Percentiles rank a stretch among this genome's conserved stretches.
phyloP scores from a whole-genome alignment of 2,888 invertebrate species.

The Muschampia staudingeri region DNA sequence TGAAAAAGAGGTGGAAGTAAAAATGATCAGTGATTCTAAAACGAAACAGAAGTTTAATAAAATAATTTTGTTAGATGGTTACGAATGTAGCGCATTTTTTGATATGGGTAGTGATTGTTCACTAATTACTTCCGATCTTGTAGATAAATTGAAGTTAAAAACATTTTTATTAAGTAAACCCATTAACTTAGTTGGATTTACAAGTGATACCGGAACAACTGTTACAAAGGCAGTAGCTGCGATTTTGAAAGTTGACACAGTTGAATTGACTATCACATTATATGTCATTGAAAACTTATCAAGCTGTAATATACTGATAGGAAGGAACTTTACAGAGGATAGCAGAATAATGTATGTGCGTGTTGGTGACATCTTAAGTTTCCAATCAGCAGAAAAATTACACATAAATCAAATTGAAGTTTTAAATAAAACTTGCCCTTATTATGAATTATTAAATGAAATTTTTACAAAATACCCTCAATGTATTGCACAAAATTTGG shows the following conservation, averaged over 20 bases:
- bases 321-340: conserved; percentile 65
- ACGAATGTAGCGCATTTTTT: conserved; percentile 57
- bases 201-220: conserved; percentile 20
- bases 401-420: conserved; percentile 17
- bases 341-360: conserved; percentile 59
- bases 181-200: conserved; percentile 55
- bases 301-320: conserved; percentile 57
- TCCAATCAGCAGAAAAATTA: conserved; percentile 34
- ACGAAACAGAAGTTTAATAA: conserved; percentile 62
- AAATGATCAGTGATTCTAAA: conserved; percentile 44
- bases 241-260: conserved; percentile 53
- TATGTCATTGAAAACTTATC: conserved; percentile 51
- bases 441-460: conserved; percentile 9
- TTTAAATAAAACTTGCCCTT: neutral
- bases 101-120: conserved; percentile 66
- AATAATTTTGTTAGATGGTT: conserved; percentile 44
- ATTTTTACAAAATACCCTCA: conserved; percentile 58
- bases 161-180: conserved; percentile 42
- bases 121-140: conserved; percentile 53
- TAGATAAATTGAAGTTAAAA: conserved; percentile 29
- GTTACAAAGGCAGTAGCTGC: conserved; percentile 38
- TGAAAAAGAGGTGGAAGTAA: conserved; percentile 65
- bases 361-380: conserved; percentile 50
- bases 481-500: conserved; percentile 51
- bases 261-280: conserved; percentile 36